These are phyloP conservation scores for Pyrocephalus nanus DNA, from an alignment of 2,797 vertebrate species.

Conservation along the genomic window DNA sequence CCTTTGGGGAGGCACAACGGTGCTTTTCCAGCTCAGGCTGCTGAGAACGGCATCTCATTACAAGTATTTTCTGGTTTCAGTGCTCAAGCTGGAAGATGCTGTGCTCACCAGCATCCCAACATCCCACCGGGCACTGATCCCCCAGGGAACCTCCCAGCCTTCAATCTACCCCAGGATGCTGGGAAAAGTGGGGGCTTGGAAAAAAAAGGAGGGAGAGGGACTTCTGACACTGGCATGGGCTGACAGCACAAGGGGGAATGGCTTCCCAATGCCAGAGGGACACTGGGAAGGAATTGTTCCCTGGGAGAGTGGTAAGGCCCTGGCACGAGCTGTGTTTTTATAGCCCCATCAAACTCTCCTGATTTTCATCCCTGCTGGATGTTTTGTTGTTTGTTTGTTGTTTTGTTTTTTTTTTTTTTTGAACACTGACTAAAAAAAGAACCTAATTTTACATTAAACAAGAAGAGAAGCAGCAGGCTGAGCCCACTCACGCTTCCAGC, in stretches of 20 bases:
- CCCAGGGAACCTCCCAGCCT: background rate
- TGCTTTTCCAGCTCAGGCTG: background rate
- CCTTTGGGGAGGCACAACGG: fast-evolving
- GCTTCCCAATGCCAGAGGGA: background rate
- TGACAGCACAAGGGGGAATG: background rate
- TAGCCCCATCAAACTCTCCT: background rate
- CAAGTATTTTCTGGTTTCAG: background rate
- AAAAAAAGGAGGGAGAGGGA: background rate
- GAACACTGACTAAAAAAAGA: background rate
- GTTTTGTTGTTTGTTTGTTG: background rate
- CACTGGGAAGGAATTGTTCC: background rate
- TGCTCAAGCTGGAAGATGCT: background rate
- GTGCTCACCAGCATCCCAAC: background rate
- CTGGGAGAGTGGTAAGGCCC: background rate
- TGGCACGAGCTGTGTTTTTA: background rate
- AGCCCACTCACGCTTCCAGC: background rate
- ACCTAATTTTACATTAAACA: background rate
- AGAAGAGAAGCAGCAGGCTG: background rate
- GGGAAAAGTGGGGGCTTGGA: background rate
- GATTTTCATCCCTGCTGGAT: background rate
- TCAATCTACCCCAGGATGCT: background rate
- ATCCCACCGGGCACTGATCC: fast-evolving
- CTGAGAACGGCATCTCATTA: background rate
- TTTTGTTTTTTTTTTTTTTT: background rate
- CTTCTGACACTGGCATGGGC: background rate